phyloP scores from a whole-genome alignment of 2,113 vertebrate species.

The Anoplopoma fimbria region DNA sequence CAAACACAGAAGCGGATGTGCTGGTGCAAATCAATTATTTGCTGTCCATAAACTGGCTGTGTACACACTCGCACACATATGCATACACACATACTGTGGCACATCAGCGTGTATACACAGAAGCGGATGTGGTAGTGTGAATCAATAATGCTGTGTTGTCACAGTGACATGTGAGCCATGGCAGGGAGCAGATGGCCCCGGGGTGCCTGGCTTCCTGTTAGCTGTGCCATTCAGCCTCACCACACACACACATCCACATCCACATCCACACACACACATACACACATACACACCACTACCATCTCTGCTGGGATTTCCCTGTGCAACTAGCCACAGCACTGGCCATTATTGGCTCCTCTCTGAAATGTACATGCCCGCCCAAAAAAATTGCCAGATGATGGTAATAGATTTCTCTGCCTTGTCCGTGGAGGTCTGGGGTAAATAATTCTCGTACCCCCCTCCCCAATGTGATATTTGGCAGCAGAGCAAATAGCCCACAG shows the following conservation, averaged over 20 bases:
- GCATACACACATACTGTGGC: slow-evolving; percentile 51
- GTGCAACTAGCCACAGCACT: slow-evolving; percentile 69
- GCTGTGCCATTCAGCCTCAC: slow-evolving; percentile 62
- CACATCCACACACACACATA: slow-evolving; percentile 29
- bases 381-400: slow-evolving; percentile 65
- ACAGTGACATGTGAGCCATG: slow-evolving; percentile 89
- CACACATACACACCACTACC: slow-evolving; percentile 31
- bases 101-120: slow-evolving; percentile 63
- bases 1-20: slow-evolving; percentile 79
- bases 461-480: slow-evolving; percentile 52
- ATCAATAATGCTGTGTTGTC: slow-evolving; percentile 85
- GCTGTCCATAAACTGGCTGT: slow-evolving; percentile 73
- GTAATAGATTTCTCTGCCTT: slow-evolving; percentile 65
- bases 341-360: slow-evolving; percentile 75
- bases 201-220: slow-evolving; percentile 80
- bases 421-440: slow-evolving; percentile 63
- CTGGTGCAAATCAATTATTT: slow-evolving; percentile 81
- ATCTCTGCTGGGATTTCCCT: slow-evolving; percentile 73
- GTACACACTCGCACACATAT: slow-evolving; percentile 56
- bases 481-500: slow-evolving; percentile 53
- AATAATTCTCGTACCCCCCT: slow-evolving; percentile 53
- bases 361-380: slow-evolving; percentile 56
- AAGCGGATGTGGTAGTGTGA: slow-evolving; percentile 83
- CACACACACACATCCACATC: slow-evolving; percentile 31
- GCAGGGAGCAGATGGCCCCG: slow-evolving; percentile 85